Evolutionary conservation across 1,140 invertebrate species (phyloP), one percentile per base, ranked within the genome.

Genomic region (Aleiodes sp.): DNA sequence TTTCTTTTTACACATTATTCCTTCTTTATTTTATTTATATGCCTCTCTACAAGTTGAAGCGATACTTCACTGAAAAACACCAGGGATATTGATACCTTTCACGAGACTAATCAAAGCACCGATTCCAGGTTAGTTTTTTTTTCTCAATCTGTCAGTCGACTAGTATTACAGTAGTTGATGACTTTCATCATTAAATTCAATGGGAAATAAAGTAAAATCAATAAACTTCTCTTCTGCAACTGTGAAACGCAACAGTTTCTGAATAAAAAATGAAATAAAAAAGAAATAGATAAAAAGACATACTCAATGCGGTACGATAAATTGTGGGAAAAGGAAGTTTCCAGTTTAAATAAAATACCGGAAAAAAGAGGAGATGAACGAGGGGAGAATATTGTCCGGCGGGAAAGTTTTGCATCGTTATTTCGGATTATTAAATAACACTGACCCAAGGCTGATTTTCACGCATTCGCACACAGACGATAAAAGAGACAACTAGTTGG

Each of bases 341-440:
- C 21, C 28, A 43, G 33, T 21, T 39, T 28, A 41, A 31, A 52
- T 33, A 69, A 31, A 35, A 31, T 35, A 29, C 8, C 26, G 6
- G 35, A 67, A 39, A 57, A 59, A 26, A n/a, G 21, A 29, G 35
- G 57, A 31, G 56, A 39, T n/a, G 37, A 39, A 39, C 10, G 10
- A 3, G 37, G 37, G 37, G 3, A 12, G 37, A 39, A 39, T 39
- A 39, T 39, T 39, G 37, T 39, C 37, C 37, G 65, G 19, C 60
- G 68, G 65, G 26, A 69, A 72, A 77, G 68, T 77, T 78, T 77
- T 76, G 73, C 76, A 76, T 75, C 73, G 75, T 78, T 77, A 77
- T 76, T 78, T 72, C 66, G 63, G 76, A 68, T 78, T 78, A 78
- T 78, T 78, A 76, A 78, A 77, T 77, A 78, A 76, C 75, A 46